Conservation (phyloP, 2,113 vertebrate species). For the Alligator sinensis region DNA sequence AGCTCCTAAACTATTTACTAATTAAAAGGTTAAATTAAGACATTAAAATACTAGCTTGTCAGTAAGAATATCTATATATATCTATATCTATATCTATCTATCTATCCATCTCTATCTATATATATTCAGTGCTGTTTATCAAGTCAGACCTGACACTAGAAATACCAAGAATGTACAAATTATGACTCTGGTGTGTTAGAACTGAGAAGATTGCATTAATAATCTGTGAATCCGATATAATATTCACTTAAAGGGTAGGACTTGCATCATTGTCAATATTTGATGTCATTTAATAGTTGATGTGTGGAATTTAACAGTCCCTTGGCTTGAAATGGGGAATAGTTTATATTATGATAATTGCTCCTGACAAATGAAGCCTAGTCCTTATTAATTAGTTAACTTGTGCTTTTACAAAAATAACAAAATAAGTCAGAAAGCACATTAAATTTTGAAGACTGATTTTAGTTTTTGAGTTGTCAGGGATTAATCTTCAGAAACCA, state of each 20-base stretch:
- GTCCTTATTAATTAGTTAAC: conserved; percentile 9
- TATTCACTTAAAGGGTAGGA: background rate
- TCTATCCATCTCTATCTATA: background rate
- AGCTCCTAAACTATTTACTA: background rate
- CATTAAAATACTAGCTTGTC: background rate
- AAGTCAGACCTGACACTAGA: background rate
- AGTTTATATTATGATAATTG: conserved; percentile 17
- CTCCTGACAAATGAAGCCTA: conserved; percentile 54
- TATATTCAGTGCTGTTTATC: accelerated
- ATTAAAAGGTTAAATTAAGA: background rate
- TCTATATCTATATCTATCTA: too few relatives aligned
- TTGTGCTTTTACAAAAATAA: background rate
- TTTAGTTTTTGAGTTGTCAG: background rate
- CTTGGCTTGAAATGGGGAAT: background rate
- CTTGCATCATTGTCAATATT: accelerated
- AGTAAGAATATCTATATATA: background rate
- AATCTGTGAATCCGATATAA: accelerated
- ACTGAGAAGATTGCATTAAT: accelerated
- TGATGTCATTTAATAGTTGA: accelerated
- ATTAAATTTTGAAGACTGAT: background rate
- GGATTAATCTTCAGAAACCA: background rate
- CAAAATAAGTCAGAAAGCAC: conserved; percentile 19
- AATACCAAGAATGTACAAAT: accelerated
- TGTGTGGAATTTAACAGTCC: background rate
- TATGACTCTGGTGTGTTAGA: background rate